Evolutionary conservation across 2,797 vertebrate genomes (phyloP), one percentile per base, ranked within the genome.

Genomic region (Lemur catta): DNA sequence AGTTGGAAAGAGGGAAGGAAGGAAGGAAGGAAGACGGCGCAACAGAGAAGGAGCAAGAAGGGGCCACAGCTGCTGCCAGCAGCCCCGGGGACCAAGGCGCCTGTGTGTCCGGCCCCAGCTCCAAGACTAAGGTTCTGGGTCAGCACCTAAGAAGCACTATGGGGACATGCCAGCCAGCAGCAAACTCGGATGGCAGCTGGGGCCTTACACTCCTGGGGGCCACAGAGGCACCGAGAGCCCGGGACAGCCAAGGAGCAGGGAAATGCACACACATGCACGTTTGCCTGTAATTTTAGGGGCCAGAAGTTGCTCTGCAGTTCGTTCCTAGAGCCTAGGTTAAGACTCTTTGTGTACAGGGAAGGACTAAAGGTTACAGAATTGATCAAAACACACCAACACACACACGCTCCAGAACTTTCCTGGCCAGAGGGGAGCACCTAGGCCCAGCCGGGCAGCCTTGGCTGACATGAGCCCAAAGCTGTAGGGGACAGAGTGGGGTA

Each of bases 1-100:
- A 97, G 97, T 98, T 95, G 97, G 98, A 98, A 96, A 98, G 95
- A 98, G 80, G 84, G 97, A 96, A 97, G 93, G 59, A 75, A 65
- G 59, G 91, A 35, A 71, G 91, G 94, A 57, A 92, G 82, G 86
- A 52, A 94, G 97, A 91, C 88, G 10, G 69, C 43, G 61, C 92
- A 14, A 72, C 74, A 63, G 89, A 81, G 85, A 43, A 84, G 95
- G 94, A 38, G 7, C 69, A 13, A 89, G 94, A 79, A 55, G 52
- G 80, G 65, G 38, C 69, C 20, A 0, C 2, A 0, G 74, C 22
- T 7, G 0, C 35, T 1, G 48, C 30, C 35, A 4, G 78, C 6
- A 6, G 30, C 80, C 80, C 57, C 35, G 0, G 82, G 90, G 76
- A 57, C 0, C 2, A 65, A 94, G 74, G 14, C 0, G 0, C 48